These are phyloP conservation scores for Malurus elegans DNA, from an alignment of 2,113 vertebrate species.

Conservation along the genomic window DNA sequence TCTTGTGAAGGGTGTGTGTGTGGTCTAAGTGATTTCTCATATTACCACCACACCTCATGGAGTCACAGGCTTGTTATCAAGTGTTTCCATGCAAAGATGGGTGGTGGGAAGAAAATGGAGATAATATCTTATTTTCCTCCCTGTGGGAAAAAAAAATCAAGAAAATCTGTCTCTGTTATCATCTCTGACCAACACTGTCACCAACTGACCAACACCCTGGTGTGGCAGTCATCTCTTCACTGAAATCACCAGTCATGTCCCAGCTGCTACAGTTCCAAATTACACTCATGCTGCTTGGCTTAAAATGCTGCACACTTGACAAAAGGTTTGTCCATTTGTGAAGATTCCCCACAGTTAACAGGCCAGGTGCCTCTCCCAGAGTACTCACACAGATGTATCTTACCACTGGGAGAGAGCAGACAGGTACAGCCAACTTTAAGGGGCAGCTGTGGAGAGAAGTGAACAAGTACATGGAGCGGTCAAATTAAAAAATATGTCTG, in stretches of 20 bases:
- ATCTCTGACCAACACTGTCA: not conserved
- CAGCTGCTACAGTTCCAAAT: not conserved
- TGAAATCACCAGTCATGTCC: not conserved
- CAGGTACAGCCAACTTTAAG: constrained; percentile 31
- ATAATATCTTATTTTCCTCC: not conserved
- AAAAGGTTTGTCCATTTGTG: not conserved
- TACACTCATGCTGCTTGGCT: not conserved
- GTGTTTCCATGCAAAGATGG: constrained; percentile 4
- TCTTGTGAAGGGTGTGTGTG: constrained; percentile 14
- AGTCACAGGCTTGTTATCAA: constrained; percentile 47
- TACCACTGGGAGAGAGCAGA: constrained; percentile 21
- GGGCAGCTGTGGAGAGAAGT: constrained; percentile 11
- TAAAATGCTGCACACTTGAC: not conserved
- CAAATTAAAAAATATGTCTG: constrained; percentile 50
- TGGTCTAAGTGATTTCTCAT: constrained; percentile 31
- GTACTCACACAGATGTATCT: not conserved
- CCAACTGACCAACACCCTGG: constrained; percentile 14
- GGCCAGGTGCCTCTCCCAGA: constrained; percentile 27
- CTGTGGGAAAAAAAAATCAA: not conserved
- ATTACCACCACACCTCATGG: constrained; percentile 41
- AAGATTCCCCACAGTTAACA: not conserved
- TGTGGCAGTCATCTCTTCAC: not conserved
- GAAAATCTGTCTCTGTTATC: not conserved
- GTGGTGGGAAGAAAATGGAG: not conserved
- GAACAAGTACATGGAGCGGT: not conserved